Conservation (phyloP, 2,888 invertebrate genomes). For the Iselma pallidipennis region DNA sequence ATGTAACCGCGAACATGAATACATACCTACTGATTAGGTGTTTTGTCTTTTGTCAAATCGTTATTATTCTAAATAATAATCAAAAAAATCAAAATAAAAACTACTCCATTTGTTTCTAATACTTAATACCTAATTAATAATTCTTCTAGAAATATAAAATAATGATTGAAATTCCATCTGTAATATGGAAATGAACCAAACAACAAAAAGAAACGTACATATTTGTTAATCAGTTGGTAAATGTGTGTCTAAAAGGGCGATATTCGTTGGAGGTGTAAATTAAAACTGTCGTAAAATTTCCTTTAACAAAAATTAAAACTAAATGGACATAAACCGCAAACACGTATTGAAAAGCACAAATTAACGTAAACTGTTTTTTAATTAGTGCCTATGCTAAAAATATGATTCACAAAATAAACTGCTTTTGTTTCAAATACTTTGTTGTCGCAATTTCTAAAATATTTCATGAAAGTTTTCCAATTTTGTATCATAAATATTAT, state of each 20-base stretch:
- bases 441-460: slow-evolving; percentile 13
- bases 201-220: no score
- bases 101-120: background rate
- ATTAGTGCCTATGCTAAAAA: slow-evolving; percentile 34
- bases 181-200: background rate
- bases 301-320: slow-evolving; percentile 35
- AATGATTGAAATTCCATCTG: no score
- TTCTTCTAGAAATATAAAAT: no score
- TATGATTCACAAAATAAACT: slow-evolving; percentile 20
- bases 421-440: slow-evolving; percentile 19
- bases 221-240: background rate
- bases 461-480: no score
- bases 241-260: background rate
- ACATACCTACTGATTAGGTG: background rate
- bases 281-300: slow-evolving; percentile 31
- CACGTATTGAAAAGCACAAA: slow-evolving; percentile 31
- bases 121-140: background rate
- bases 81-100: background rate
- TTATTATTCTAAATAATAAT: no score
- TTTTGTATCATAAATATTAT: no score
- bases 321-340: slow-evolving; percentile 35
- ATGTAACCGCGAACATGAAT: slow-evolving; percentile 18
- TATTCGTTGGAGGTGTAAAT: slow-evolving; percentile 30
- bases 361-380: slow-evolving; percentile 40
- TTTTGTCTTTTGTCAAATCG: slow-evolving; percentile 9